Evolutionary conservation across 2,888 invertebrate species (phyloP).

Genomic region (Chloroclysta siterata): DNA sequence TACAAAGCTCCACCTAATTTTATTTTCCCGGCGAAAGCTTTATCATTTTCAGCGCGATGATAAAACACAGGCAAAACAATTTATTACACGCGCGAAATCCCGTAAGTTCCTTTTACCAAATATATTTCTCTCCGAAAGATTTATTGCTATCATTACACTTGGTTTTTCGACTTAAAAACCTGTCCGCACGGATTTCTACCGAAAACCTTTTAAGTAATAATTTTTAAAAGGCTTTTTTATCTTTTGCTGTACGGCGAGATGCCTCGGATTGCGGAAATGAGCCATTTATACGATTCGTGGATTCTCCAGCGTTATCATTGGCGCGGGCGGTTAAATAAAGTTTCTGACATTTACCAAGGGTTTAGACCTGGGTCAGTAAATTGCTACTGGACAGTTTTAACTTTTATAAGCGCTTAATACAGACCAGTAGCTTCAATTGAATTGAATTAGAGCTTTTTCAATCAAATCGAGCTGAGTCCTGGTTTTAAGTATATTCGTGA

Average conservation of each 20-base stretch:
- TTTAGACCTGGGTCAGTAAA: neutral
- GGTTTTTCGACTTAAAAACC: slow-evolving; percentile 27
- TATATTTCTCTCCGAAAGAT: slow-evolving; percentile 17
- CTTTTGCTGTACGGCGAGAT: slow-evolving; percentile 43
- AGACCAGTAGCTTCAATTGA: too few relatives aligned
- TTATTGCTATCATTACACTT: slow-evolving; percentile 30
- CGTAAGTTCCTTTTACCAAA: slow-evolving; percentile 15
- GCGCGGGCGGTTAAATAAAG: neutral
- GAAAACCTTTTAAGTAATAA: slow-evolving; percentile 38
- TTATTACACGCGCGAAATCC: slow-evolving; percentile 15
- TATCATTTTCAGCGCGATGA: slow-evolving; percentile 1
- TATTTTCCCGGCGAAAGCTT: slow-evolving; percentile 2
- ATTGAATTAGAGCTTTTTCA: too few relatives aligned
- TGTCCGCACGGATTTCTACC: slow-evolving; percentile 28
- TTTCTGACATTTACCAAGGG: neutral
- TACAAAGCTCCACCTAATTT: neutral
- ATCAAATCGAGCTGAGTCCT: too few relatives aligned
- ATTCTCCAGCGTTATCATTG: slow-evolving; percentile 3
- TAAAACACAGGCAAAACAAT: slow-evolving; percentile 15
- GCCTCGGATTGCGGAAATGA: slow-evolving; percentile 40
- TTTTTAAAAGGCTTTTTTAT: slow-evolving; percentile 44
- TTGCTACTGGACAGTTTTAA: too few relatives aligned
- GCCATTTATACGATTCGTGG: slow-evolving; percentile 19
- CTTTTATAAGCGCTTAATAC: too few relatives aligned
- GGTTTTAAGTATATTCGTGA: too few relatives aligned